Conservation (phyloP, 2,888 invertebrate genomes). For the Clusia tigrina region DNA sequence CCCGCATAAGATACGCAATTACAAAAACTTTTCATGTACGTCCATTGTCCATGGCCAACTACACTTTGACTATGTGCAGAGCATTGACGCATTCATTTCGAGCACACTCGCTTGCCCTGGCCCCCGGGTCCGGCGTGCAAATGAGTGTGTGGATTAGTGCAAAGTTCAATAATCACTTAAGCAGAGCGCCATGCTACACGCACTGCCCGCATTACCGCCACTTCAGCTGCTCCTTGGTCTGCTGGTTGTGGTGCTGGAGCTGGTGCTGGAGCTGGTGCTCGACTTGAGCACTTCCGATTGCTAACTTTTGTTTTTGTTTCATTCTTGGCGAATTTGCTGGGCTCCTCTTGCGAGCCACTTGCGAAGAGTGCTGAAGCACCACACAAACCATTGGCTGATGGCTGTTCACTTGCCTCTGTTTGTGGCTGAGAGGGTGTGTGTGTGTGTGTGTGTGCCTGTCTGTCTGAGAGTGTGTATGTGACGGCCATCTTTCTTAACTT, state of each 20-base stretch:
- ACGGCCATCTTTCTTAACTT: not conserved
- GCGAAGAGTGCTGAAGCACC: not conserved
- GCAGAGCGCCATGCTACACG: too few relatives aligned
- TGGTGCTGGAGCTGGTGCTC: too few relatives aligned
- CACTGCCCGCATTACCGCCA: too few relatives aligned
- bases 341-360: not conserved
- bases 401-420: not conserved
- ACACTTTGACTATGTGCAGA: too few relatives aligned
- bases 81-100: too few relatives aligned
- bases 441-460: not conserved
- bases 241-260: too few relatives aligned
- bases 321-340: too few relatives aligned
- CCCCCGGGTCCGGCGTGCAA: not conserved
- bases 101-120: too few relatives aligned
- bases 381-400: not conserved
- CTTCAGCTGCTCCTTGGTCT: too few relatives aligned
- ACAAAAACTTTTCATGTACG: too few relatives aligned
- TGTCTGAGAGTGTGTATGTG: not conserved
- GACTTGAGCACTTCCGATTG: not conserved
- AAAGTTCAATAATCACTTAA: slow-evolving; percentile 21
- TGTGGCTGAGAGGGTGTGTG: slow-evolving; percentile 12
- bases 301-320: slow-evolving; percentile 1
- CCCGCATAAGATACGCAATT: too few relatives aligned
- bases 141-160: slow-evolving; percentile 12
- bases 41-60: too few relatives aligned